Base-by-base conservation (phyloP, 2,113 vertebrate genomes). In the Erythrocercus mccallii region DNA sequence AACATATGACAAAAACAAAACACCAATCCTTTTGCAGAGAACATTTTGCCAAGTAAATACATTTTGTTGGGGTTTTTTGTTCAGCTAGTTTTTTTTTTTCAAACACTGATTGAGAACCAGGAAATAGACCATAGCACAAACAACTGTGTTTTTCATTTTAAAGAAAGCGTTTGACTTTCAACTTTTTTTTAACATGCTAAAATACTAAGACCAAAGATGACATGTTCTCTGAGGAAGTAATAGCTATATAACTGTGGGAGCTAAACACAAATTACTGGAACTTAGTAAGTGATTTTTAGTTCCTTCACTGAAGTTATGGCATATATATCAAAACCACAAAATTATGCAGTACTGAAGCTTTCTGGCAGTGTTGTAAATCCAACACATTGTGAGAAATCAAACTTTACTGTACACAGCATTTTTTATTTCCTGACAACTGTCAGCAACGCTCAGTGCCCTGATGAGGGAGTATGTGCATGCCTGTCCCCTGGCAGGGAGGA, bases 351-450 rank as follows among this genome's bases (percentile, higher is more conserved):
- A 88, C 0, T 71, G 87, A 89, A 62, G 65, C 85, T 86, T 27
- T 65, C 77, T 40, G 65, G 44, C 44, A 70, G 44, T 25, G 38
- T 12, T 57, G n/a, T 50, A 77, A 77, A 93, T 40, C 18, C 35
- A 90, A 35, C 15, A 54, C 25, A 56, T 7, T 64, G 51, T 33
- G 45, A 86, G 69, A 92, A 86, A 2, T 48, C 1, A 17, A 79
- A 73, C 81, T 87, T 64, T 28, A 38, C 1, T 64, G 78, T 44
- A 60, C 23, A 53, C 0, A 1, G 47, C 35, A 58, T 58, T 70
- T 85, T 77, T 73, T 85, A 88, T 64, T 94, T 83, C 74, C 79
- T 82, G 66, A 86, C 88, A 90, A 84, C 45, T 85, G 71, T 58
- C 48, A 92, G 90, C 62, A 90, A 37, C 56, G 47, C 77, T 45